Conservation (phyloP, 2,888 invertebrate genomes). For the Phoenoteleia sp. region DNA sequence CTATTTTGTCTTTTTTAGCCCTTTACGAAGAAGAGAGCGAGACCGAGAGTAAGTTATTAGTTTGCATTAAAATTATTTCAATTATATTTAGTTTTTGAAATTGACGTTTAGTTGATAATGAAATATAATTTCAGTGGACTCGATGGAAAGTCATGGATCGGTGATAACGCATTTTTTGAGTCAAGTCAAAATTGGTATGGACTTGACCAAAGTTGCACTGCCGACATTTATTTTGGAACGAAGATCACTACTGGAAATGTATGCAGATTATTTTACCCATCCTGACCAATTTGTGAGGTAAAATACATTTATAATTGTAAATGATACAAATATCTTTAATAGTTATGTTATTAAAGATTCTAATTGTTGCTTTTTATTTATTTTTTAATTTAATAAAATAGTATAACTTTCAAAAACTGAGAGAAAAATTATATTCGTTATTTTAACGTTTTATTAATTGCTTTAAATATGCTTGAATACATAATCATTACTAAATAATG, state of each 20-base stretch:
- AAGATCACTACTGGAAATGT: slow-evolving; percentile 99
- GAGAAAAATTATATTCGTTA: too few species aligned
- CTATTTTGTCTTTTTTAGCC: slow-evolving; percentile 87
- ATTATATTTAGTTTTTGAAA: neutral
- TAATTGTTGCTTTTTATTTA: slow-evolving; percentile 26
- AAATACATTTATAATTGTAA: slow-evolving; percentile 47
- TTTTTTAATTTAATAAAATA: too few species aligned
- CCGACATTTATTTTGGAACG: slow-evolving; percentile 99
- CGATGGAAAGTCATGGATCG: slow-evolving; percentile 98
- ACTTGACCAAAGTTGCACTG: slow-evolving; percentile 99
- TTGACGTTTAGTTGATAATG: neutral
- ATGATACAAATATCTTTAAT: neutral
- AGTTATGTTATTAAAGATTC: too few species aligned
- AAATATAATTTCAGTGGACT: slow-evolving; percentile 90
- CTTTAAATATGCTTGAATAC: too few species aligned
- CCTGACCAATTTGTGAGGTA: slow-evolving; percentile 98
- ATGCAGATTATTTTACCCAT: slow-evolving; percentile 99
- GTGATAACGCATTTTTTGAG: slow-evolving; percentile 98
- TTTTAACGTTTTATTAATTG: too few species aligned
- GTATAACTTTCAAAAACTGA: too few species aligned
- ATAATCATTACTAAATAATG: too few species aligned
- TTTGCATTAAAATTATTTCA: neutral
- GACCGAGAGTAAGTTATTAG: slow-evolving; percentile 89
- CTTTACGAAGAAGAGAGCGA: slow-evolving; percentile 97
- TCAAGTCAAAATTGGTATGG: slow-evolving; percentile 99